These are phyloP conservation scores for Gambusia yucatana DNA, from an alignment of 2,797 vertebrate genomes.

Conservation along the genomic window DNA sequence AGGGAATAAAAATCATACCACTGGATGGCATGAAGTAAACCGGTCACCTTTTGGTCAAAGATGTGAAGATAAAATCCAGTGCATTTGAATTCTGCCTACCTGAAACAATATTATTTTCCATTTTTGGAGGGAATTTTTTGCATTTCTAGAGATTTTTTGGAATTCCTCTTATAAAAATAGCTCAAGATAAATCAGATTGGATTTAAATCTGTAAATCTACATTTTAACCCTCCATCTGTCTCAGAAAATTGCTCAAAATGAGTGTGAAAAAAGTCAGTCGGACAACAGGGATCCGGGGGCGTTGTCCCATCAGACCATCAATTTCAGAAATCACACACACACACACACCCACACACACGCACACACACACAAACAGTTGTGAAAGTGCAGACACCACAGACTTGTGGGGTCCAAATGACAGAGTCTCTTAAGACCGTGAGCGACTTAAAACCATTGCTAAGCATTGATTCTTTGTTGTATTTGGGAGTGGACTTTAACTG, in stretches of 20 bases:
- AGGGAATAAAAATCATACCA: not conserved
- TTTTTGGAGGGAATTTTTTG: not conserved
- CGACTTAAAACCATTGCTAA: not conserved
- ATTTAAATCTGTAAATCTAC: not conserved
- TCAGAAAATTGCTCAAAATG: too few species aligned
- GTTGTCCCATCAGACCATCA: too few species aligned
- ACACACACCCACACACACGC: too few species aligned
- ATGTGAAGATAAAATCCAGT: constrained; percentile 21
- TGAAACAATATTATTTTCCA: not conserved
- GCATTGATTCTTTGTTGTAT: not conserved
- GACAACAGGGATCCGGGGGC: too few species aligned
- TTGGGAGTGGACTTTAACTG: not conserved
- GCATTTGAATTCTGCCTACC: not conserved
- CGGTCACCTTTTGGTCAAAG: constrained; percentile 9
- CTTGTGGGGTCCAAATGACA: too few species aligned
- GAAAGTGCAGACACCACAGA: too few species aligned
- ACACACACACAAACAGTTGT: too few species aligned
- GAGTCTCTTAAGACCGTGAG: too few species aligned
- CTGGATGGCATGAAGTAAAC: constrained; percentile 6
- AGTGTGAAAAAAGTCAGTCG: too few species aligned
- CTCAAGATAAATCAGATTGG: not conserved
- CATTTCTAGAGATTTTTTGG: not conserved
- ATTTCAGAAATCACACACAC: too few species aligned
- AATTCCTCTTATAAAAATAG: not conserved
- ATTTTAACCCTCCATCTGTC: not conserved